Base-by-base conservation (phyloP, 2,797 vertebrate species). In the Oreonectes daqikongensis region DNA sequence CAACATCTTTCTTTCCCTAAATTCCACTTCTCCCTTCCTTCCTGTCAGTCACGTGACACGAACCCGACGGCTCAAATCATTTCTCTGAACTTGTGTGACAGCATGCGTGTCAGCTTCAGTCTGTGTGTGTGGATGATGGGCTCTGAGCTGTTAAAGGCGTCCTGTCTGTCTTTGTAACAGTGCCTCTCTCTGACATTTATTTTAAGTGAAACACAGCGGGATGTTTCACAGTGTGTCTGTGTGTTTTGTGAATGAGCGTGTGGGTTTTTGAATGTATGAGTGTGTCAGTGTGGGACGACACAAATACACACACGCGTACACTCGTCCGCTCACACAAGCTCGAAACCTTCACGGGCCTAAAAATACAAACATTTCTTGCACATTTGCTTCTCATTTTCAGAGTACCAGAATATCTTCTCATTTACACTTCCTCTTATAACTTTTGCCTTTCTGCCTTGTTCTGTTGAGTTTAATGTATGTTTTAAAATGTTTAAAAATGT, bases 131-230 rank as follows among this genome's bases (percentile, higher is more conserved):
- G 46, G 60, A 30, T 52, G 68, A 60, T 67, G 32, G 30, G 55
- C 57, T 18, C 42, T 57, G 63, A 53, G 74, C 35, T 74, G 42
- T 71, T 70, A 35, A 77, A 66, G 50, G 52, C 66, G 52, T 60
- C 63, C 63, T 75, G 75, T 75, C 63, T 69, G 55, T 77, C 57
- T 74, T 44, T 57, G 71, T 81, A 72, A 71, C 66, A 66, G 70
- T 24, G 59, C 60, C 59, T 72, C 55, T 71, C 66, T 69, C 85
- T 92, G 92, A 93, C 91, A 92, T 91, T 92, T 90, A 92, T 92
- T 91, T 90, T 92, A 92, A 94, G 90, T 83, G 84, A 86, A 78
- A 66, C 91, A 79, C 91, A 90, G 91, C 88, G 60, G 89, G 92
- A 80, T 77, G 69, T 81, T 85, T 0, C 64, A 40, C 84, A 9